Evolutionary conservation across 2,797 vertebrate genomes (phyloP), one percentile per base, ranked within the genome.

Genomic region (Orientallactaga sibirica): DNA sequence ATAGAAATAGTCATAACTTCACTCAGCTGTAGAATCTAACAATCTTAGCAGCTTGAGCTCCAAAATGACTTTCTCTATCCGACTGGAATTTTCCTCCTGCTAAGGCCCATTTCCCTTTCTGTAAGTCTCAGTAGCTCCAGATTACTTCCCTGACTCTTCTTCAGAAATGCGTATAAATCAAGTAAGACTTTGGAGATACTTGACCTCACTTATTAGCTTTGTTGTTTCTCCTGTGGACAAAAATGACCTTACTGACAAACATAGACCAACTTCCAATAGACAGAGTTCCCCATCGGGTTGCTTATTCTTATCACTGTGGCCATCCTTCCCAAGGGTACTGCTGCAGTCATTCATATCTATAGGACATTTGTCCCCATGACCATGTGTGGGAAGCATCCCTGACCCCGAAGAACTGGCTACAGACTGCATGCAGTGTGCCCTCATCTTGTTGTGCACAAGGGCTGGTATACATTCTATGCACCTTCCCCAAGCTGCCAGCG

Each of bases 121-220:
- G 86, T 91, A 58, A 77, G 18, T 61, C 55, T 83, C 79, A 11
- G 3, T 64, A 27, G 27, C 48, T 88, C 76, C 73, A 61, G 37
- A n/a, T 86, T 81, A 58, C 27, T 52, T 90, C n/a, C 71, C 83
- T 67, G 71, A 48, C 67, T 88, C 71, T 52, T 88, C 67, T 52
- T 88, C n/a, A 1, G 41, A 66, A 77, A 77, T 67, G 43, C 52
- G 62, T 88, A 41, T 33, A 75, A 82, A 92, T 12, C 6, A 71
- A 80, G 70, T 22, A 41, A 85, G 74, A 37, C 52, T 61, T 37
- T 6, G 33, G 73, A 82, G 68, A 75, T 84, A 9, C 64, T 80
- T 73, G 37, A 85, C 20, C 20, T 52, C 58, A 83, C n/a, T 74
- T 79, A 41, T 91, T 83, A 19, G 29, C 3, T 1, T 48, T 87